Evolutionary conservation across 2,888 invertebrate species (phyloP), one percentile per base, ranked within the genome.

Genomic region (Onthophagus sagittarius): DNA sequence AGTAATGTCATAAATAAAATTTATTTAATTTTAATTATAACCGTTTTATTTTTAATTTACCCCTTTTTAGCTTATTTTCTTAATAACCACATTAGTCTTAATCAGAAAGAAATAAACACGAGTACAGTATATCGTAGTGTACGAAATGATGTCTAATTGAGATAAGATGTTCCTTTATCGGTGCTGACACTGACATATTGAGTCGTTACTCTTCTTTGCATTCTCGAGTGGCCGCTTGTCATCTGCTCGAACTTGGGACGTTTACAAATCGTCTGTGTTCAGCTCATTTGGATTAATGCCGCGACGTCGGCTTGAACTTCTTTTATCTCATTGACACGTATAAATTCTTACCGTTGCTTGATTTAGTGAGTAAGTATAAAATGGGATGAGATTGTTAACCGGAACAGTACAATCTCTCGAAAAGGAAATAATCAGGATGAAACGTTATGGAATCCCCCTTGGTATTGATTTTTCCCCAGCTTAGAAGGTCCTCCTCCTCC

Each of bases 1-100:
- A 79, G 82, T 81, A 13, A 80, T 79, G 81, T 83, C 81, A 80
- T 83, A 81, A 81, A 83, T 82, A 80, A 83, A 82, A 81, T 82
- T 79, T 80, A 83, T 83, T 82, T 82, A 82, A 83, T 83, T 81
- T 81, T 31, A 23, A 6, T 15, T 23, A 78, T 13, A 4, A 11
- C 4, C 15, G 62, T 65, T 74, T 71, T n/a, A n/a, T n/a, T n/a
- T 67, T 67, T 73, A n/a, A n/a, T n/a, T 73, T 13, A 13, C 9
- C 23, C 9, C 23, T 15, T 64, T 64, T 9, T 14, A 23, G 1
- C 15, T 63, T 11, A 65, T 65, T 14, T 13, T 9, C 7, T 7
- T 31, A 67, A n/a, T 39, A 70, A 70, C 15, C 15, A 6, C 6
- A 70, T 23, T 23, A 23, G 23, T 23, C 23, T 23, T 11, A 31